Evolutionary conservation across 2,113 vertebrate genomes (phyloP), one percentile per base, ranked within the genome.

Genomic region (Condylura cristata): DNA sequence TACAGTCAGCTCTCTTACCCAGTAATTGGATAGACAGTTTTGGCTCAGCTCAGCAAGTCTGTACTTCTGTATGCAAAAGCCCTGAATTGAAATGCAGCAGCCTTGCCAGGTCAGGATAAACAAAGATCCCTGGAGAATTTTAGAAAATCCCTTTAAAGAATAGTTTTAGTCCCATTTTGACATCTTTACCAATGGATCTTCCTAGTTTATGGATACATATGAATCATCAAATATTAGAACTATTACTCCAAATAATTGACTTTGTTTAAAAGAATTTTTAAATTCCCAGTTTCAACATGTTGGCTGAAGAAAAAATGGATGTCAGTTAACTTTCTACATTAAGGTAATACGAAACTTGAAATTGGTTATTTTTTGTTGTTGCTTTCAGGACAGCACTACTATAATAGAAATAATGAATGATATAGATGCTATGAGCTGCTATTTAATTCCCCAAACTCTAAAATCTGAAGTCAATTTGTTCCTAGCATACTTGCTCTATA

Each of bases 21-120:
- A 28, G 96, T 96, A 96, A 97, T 96, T 94, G 22, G 97, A 97
- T 97, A 94, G 11, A 96, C 34, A 91, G 87, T 95, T 94, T 95
- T 96, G 96, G 95, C 96, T 90, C 95, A 83, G 81, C 81, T 97
- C 96, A 86, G 94, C 91, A 86, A 96, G 74, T 70, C 79, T 66
- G 91, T 82, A 30, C 46, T 83, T 94, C 26, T 65, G 18, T 26
- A 84, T 75, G 66, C 32, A 85, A 76, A 89, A 60, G 44, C 39
- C 82, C 86, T 61, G 80, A 75, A 96, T 34, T 83, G 94, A 92
- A 72, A 72, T 90, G 71, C 72, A 95, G 70, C 46, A 37, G 56
- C 63, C n/a, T 80, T 78, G 44, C 58, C 28, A 84, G 30, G 86
- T 91, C 76, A 70, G 72, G 60, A 76, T 76, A 70, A 81, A 90